Evolutionary conservation across 2,113 vertebrate species (phyloP), one percentile per base, ranked within the genome.

Genomic region (Xenotilapia leptura): DNA sequence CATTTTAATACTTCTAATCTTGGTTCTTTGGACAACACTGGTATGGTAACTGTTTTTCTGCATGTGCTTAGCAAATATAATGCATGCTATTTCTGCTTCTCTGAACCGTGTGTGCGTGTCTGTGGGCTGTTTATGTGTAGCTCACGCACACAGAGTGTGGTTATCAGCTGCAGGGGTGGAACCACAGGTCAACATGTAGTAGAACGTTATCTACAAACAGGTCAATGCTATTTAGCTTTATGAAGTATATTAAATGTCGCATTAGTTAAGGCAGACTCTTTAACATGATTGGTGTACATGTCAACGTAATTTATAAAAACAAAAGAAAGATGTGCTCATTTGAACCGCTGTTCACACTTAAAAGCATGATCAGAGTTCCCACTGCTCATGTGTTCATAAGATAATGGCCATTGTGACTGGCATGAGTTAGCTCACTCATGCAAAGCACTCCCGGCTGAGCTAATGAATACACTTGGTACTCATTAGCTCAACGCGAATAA

Each of bases 21-120:
- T 28, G 11, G 13, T 65, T 65, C 17, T 83, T 58, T 49, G 33
- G 33, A 88, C 55, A 47, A 28, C 19, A 14, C 68, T 51, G 93
- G 94, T 95, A 93, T 45, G 83, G 58, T 7, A 36, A 17, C 21
- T 42, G 13, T 53, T 53, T 80, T 77, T 75, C 6, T 91, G 80
- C 73, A 73, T 91, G 82, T 23, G 65, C 31, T 58, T 17, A n/a
- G 49, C 28, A 80, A 10, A 80, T 54, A 75, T 81, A 14, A 75
- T 83, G 83, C 42, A 42, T 83, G 62, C 58, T 62, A 21, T 19
- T 21, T 21, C 36, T 79, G 10, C 11, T 21, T 6, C 47, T 80
- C 28, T 31, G 33, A 80, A 79, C n/a, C 70, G 17, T 5, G 12
- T 79, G 47, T 87, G 81, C 70, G 58, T 80, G 86, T 79, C 42